phyloP scores from a whole-genome alignment of 2,888 invertebrate genomes.

The Brenthis ino region DNA sequence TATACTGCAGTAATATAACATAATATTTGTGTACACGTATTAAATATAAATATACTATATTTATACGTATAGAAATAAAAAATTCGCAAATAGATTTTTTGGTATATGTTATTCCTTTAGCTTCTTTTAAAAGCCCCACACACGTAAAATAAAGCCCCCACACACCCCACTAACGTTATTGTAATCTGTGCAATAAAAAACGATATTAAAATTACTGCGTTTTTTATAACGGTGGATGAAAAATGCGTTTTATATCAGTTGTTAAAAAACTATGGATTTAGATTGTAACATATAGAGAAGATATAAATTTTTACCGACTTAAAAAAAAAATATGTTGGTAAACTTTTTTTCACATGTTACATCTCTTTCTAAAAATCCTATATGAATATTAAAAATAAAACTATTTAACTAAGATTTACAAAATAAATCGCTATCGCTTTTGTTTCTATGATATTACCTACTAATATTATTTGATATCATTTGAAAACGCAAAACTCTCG shows the following conservation, averaged over 20 bases:
- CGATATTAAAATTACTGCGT: slow-evolving; percentile 72
- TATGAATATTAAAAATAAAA: too few relatives aligned
- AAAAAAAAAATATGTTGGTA: too few relatives aligned
- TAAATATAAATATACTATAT: too few relatives aligned
- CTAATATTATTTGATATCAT: too few relatives aligned
- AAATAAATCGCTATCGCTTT: too few relatives aligned
- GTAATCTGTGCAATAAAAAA: slow-evolving; percentile 77
- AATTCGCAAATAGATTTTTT: too few relatives aligned
- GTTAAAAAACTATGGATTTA: slow-evolving; percentile 76
- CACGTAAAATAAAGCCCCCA: slow-evolving; percentile 48
- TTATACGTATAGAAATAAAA: background rate
- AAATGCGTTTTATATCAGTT: slow-evolving; percentile 77
- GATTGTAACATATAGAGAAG: slow-evolving; percentile 24
- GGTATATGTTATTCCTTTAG: slow-evolving; percentile 7
- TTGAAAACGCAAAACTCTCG: too few relatives aligned
- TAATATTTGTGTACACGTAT: background rate
- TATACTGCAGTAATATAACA: too few relatives aligned
- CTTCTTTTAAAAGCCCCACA: slow-evolving; percentile 37
- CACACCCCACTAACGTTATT: slow-evolving; percentile 58
- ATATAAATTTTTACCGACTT: slow-evolving; percentile 10
- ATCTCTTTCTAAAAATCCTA: too few relatives aligned
- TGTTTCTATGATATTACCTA: too few relatives aligned
- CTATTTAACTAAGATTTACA: too few relatives aligned
- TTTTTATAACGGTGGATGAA: slow-evolving; percentile 75
- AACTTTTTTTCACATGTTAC: too few relatives aligned